A percentile compares a stretch with the other conserved stretches of the same genome.
phyloP scores from a whole-genome alignment of 2,113 vertebrate species.

The Callipepla squamata region DNA sequence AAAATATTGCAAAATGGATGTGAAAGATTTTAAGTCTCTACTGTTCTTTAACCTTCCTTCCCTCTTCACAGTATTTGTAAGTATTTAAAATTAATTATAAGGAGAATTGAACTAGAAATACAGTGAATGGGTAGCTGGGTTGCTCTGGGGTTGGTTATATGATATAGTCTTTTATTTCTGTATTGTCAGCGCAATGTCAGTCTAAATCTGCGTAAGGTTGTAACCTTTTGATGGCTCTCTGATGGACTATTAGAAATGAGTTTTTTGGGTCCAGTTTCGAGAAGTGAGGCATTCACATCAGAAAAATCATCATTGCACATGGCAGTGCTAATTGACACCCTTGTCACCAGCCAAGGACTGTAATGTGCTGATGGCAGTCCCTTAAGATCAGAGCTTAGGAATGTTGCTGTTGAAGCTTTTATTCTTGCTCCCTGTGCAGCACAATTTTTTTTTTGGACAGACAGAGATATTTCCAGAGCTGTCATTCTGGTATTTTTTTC shows the following conservation, averaged over 20 bases:
- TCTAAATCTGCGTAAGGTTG: constrained; percentile 34
- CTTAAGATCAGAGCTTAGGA: constrained; percentile 64
- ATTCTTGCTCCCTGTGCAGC: constrained; percentile 35
- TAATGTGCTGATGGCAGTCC: constrained; percentile 60
- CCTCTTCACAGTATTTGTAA: neutral
- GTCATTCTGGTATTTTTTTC: constrained; percentile 27
- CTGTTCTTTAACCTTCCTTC: neutral
- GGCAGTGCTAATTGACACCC: constrained; percentile 67
- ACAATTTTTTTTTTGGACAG: neutral
- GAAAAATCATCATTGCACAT: constrained; percentile 54
- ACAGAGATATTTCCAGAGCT: constrained; percentile 50
- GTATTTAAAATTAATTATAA: constrained; percentile 26
- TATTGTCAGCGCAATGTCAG: constrained; percentile 41
- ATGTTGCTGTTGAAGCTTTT: constrained; percentile 54
- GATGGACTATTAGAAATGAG: constrained; percentile 54
- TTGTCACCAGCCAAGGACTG: constrained; percentile 56
- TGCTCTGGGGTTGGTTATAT: neutral
- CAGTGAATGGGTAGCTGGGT: neutral
- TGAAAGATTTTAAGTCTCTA: neutral
- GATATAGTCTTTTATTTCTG: constrained; percentile 54
- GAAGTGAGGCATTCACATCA: constrained; percentile 56
- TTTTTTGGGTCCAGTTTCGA: constrained; percentile 63
- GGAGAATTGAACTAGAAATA: neutral
- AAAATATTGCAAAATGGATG: neutral
- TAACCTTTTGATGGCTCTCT: constrained; percentile 50